These are phyloP conservation scores for Daktulosphaira vitifoliae DNA, from an alignment of 1,140 invertebrate species.

Conservation along the genomic window DNA sequence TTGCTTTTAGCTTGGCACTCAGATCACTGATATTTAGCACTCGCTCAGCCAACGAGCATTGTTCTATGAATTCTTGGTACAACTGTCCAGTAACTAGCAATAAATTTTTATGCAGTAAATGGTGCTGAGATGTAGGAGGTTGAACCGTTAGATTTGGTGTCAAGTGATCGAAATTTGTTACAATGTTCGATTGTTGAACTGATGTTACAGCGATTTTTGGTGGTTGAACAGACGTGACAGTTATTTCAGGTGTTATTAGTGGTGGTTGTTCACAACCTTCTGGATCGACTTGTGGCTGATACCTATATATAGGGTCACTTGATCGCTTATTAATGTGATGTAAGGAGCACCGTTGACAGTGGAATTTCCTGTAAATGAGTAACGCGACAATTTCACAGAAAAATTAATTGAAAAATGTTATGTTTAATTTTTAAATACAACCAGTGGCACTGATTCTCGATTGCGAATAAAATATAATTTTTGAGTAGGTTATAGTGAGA, in stretches of 20 bases:
- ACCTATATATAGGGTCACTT: constrained; percentile 16
- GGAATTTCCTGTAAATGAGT: constrained; percentile 2
- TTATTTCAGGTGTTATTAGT: background rate
- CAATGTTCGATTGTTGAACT: too few relatives aligned
- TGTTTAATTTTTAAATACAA: too few relatives aligned
- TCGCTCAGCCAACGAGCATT: constrained; percentile 32
- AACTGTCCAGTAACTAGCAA: constrained; percentile 34
- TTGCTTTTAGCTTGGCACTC: background rate
- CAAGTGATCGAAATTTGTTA: too few relatives aligned
- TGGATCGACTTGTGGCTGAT: background rate
- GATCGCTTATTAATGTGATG: constrained; percentile 6
- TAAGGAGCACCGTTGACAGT: background rate
- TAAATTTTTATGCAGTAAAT: constrained; percentile 30
- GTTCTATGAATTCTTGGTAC: constrained; percentile 29
- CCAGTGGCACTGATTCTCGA: too few relatives aligned
- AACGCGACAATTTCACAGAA: background rate
- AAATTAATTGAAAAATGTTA: too few relatives aligned
- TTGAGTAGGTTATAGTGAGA: too few relatives aligned
- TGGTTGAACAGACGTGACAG: background rate
- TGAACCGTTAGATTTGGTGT: too few relatives aligned
- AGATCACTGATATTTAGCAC: constrained; percentile 26
- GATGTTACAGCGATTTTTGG: too few relatives aligned
- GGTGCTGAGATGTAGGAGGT: too few relatives aligned
- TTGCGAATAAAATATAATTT: too few relatives aligned
- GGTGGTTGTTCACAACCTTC: background rate